Evolutionary conservation across 1,140 invertebrate species (phyloP).

Genomic region (Drosophila setifemur): DNA sequence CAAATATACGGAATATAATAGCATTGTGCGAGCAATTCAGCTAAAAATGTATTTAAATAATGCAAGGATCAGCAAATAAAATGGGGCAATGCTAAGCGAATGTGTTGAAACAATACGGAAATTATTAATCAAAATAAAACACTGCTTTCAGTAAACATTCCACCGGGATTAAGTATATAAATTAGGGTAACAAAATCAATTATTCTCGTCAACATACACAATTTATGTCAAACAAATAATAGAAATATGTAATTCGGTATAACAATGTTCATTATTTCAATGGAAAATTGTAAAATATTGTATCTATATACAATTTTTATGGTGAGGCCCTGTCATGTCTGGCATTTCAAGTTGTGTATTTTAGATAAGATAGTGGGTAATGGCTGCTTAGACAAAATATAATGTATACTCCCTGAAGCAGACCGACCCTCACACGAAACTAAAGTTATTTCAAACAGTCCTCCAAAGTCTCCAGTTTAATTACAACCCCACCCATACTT

Average conservation of each 20-base stretch:
- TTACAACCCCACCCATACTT: neutral
- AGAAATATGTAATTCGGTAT: no score
- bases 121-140: no score
- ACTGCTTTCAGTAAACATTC: no score
- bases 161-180: no score
- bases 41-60: conserved; percentile 17
- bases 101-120: no score
- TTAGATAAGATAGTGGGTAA: conserved; percentile 57
- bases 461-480: no score
- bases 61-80: conserved; percentile 5
- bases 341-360: neutral
- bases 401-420: neutral
- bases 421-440: neutral
- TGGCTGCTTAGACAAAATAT: neutral
- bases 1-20: conserved; percentile 8
- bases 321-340: neutral
- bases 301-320: neutral
- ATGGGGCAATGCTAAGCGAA: no score
- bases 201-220: no score
- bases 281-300: no score
- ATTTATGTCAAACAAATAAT: no score
- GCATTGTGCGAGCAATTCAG: conserved; percentile 13
- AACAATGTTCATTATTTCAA: no score
- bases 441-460: neutral
- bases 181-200: no score